Percentiles rank a stretch among this genome's conserved stretches.
Evolutionary conservation across 2,888 invertebrate genomes (phyloP).

Genomic region (Ryuthela nishihirai): DNA sequence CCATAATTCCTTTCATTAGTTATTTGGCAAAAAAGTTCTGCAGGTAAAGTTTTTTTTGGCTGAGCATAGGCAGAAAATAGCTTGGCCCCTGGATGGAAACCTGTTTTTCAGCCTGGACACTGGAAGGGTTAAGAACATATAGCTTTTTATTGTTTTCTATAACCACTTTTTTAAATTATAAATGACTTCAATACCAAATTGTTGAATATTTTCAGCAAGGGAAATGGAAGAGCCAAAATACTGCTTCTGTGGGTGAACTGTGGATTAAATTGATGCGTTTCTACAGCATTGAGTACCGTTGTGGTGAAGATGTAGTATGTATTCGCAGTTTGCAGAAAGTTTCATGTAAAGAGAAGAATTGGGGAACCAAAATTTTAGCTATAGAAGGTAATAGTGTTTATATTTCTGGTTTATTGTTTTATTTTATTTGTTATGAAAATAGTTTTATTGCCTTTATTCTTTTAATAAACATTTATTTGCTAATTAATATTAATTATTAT

Average conservation of each 20-base stretch:
- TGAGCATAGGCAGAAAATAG: no score
- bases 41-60: no score
- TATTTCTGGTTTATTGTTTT: no score
- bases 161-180: background rate
- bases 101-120: no score
- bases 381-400: slow-evolving; percentile 50
- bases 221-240: slow-evolving; percentile 46
- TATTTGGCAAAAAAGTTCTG: no score
- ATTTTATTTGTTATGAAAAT: no score
- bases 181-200: background rate
- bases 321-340: slow-evolving; percentile 38
- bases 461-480: no score
- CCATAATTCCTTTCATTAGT: no score
- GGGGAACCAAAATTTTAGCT: slow-evolving; percentile 48
- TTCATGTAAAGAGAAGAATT: slow-evolving; percentile 46
- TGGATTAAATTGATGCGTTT: slow-evolving; percentile 51
- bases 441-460: no score
- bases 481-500: no score
- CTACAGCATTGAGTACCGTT: slow-evolving; percentile 44
- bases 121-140: no score
- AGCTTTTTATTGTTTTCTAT: background rate
- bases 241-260: slow-evolving; percentile 46
- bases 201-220: slow-evolving; percentile 23
- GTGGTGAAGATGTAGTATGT: slow-evolving; percentile 32
- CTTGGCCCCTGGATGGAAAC: no score